phyloP scores from a whole-genome alignment of 2,888 invertebrate species.

The Bursaphelenchus okinawaensis region DNA sequence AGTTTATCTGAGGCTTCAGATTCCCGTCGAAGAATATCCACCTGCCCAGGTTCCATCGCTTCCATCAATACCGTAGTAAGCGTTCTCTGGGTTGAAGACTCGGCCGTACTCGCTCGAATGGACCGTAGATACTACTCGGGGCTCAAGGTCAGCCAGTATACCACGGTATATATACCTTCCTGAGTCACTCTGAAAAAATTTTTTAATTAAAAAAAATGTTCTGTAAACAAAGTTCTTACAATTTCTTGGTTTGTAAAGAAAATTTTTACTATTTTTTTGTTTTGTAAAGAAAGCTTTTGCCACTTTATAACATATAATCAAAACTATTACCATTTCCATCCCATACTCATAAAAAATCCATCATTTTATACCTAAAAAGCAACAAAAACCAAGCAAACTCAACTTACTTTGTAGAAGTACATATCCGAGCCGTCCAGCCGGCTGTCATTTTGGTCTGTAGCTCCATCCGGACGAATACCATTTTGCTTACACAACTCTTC shows the following conservation, averaged over 20 bases:
- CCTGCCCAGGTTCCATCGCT: slow-evolving; percentile 99
- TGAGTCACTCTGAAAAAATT: slow-evolving; percentile 78
- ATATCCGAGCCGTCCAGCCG: slow-evolving; percentile 78
- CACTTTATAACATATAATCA: too few species aligned
- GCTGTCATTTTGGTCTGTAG: slow-evolving; percentile 78
- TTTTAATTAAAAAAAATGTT: background rate
- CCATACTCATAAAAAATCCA: too few species aligned
- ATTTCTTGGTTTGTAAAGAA: too few species aligned
- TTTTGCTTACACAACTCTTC: slow-evolving; percentile 93
- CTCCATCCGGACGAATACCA: slow-evolving; percentile 91
- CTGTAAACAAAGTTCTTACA: too few species aligned
- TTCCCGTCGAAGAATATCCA: slow-evolving; percentile 91
- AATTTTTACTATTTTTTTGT: too few species aligned
- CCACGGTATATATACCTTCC: slow-evolving; percentile 96
- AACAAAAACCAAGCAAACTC: background rate
- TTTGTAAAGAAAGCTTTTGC: too few species aligned
- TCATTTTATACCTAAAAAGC: too few species aligned
- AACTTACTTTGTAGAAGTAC: slow-evolving; percentile 81
- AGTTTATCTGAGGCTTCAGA: slow-evolving; percentile 96
- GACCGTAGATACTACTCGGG: slow-evolving; percentile 91
- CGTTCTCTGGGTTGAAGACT: slow-evolving; percentile 93
- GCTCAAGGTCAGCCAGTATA: slow-evolving; percentile 89
- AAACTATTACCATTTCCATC: too few species aligned
- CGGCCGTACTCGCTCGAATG: slow-evolving; percentile 88
- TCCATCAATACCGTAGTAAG: slow-evolving; percentile 69